These are phyloP conservation scores for Globicephala melas DNA, from an alignment of 2,113 vertebrate genomes.

Conservation along the genomic window DNA sequence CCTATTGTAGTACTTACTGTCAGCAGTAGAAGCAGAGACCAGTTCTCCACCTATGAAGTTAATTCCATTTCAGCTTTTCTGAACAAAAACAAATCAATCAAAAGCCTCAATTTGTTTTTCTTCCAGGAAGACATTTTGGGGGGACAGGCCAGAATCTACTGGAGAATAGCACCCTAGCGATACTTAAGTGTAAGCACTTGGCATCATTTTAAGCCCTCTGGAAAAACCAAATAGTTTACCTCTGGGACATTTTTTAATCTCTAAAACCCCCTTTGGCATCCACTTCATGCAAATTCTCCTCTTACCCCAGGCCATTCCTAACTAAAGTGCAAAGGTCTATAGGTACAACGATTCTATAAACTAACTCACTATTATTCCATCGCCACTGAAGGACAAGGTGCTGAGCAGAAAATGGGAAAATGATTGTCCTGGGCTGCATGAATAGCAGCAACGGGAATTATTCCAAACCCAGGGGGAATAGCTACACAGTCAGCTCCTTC, in stretches of 20 bases:
- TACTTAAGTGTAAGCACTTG: background rate
- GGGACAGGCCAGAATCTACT: background rate
- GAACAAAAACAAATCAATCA: constrained; percentile 59
- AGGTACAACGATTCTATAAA: background rate
- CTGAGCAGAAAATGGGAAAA: constrained; percentile 4
- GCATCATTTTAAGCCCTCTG: background rate
- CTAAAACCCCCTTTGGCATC: background rate
- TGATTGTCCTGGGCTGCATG: background rate
- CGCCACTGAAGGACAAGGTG: background rate
- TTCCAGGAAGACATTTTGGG: background rate
- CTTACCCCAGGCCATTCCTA: constrained; percentile 1
- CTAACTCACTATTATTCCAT: background rate
- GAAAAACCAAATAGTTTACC: background rate
- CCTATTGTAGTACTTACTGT: constrained; percentile 39
- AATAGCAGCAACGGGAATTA: background rate
- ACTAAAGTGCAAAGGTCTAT: background rate
- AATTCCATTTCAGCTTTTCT: constrained; percentile 53
- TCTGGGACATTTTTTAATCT: background rate
- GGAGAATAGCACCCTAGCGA: background rate
- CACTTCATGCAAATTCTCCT: background rate
- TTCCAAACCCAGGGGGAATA: background rate
- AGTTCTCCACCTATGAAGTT: constrained; percentile 50
- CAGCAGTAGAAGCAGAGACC: constrained; percentile 39
- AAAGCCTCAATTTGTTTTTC: constrained; percentile 1
- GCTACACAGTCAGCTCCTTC: background rate